Base-by-base conservation (phyloP, 2,888 invertebrate species). In the Caenorhabditis sinica region DNA sequence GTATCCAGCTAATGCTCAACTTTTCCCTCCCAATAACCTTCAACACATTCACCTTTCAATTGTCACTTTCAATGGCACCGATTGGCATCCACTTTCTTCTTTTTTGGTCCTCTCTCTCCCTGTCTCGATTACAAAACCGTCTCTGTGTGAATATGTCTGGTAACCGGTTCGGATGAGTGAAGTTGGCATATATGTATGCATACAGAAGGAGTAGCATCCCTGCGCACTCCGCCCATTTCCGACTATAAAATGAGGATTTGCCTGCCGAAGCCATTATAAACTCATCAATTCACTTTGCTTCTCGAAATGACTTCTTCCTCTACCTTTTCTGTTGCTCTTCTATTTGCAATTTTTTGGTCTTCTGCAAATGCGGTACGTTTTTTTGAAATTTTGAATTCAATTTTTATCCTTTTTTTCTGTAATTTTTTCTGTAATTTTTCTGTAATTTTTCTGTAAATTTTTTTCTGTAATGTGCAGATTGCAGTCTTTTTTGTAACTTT, bases 171-270 rank as follows among this genome's bases (percentile, higher is more conserved):
- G 33, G 69, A 61, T 60, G 69, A 77, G 77, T 63, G 77, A 77
- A 71, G 77, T 77, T 77, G 79, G 71, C 79, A 79, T 72, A 72
- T 79, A 72, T 65, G 69, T 79, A 72, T 65, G 69, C 69, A 68
- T 68, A 69, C 68, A 71, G n/a, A 17, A 9, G 56, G 20, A 79
- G 63, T 77, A 77, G 71, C 65, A 61, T 30, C 53, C 56, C 4
- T 25, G 60, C 11, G 71, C 65, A 17, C 65, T 49, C 79, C 79
- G 79, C 79, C 79, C 79, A 79, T 79, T 79, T 79, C 79, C 79
- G 71, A 79, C 65, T 79, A 79, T 79, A 79, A 79, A 79, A 79
- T 63, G 71, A 25, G 79, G 79, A 79, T 79, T 79, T 79, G 49
- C 71, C 53, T 75, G 68, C 76, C 76, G 68, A 58, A 33, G 65